A percentile compares a stretch with the other conserved stretches of the same genome.
These are phyloP conservation scores for Coelopa pilipes DNA, from an alignment of 2,888 invertebrate genomes.

Conservation along the genomic window DNA sequence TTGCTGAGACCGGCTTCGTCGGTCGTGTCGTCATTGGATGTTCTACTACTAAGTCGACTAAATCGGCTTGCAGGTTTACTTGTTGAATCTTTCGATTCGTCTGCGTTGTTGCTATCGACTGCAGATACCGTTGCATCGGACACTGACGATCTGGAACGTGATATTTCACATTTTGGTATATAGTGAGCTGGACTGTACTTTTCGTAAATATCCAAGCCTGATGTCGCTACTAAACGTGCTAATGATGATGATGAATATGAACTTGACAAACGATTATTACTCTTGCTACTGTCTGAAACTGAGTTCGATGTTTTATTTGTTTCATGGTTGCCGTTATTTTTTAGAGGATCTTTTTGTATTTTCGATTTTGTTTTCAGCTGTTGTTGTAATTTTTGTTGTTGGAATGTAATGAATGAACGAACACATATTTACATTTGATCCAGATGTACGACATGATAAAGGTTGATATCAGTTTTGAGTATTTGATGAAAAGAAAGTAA, in stretches of 20 bases:
- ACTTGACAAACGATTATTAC: slow-evolving; percentile 58
- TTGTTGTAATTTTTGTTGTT: slow-evolving; percentile 38
- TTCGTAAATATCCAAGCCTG: slow-evolving; percentile 76
- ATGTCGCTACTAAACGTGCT: slow-evolving; percentile 71
- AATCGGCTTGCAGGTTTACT: slow-evolving; percentile 57
- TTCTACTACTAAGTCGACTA: slow-evolving; percentile 54
- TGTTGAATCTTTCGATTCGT: slow-evolving; percentile 15
- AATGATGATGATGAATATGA: slow-evolving; percentile 67
- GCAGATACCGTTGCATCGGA: slow-evolving; percentile 49
- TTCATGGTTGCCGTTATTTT: slow-evolving; percentile 42
- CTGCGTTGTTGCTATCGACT: slow-evolving; percentile 34
- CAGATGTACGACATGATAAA: slow-evolving; percentile 38
- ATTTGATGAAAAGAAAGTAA: slow-evolving; percentile 44
- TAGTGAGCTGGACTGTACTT: slow-evolving; percentile 82
- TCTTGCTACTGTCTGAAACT: slow-evolving; percentile 49
- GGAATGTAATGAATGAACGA: slow-evolving; percentile 36
- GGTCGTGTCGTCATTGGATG: slow-evolving; percentile 46
- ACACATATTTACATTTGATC: slow-evolving; percentile 39
- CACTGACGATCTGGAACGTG: slow-evolving; percentile 66
- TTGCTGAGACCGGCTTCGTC: slow-evolving; percentile 36
- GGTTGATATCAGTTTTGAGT: slow-evolving; percentile 42
- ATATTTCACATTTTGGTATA: slow-evolving; percentile 71
- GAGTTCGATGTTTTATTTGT: slow-evolving; percentile 46
- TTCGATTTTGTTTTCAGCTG: slow-evolving; percentile 45
- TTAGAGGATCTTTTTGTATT: slow-evolving; percentile 32